Base-by-base conservation (phyloP, 2,888 invertebrate species). In the Barypeithes pellucidus region DNA sequence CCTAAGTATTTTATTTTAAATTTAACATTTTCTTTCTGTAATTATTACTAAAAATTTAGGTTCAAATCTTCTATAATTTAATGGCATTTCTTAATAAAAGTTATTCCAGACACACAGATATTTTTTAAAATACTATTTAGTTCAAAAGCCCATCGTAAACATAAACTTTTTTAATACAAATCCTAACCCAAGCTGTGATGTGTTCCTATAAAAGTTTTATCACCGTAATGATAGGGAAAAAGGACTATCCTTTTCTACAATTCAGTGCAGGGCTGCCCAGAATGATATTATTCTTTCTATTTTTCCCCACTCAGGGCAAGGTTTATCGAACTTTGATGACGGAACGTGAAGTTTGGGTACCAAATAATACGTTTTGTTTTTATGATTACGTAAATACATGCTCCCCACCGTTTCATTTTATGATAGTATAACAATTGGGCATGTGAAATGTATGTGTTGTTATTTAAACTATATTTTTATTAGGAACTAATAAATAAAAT, bases 311-410 rank as follows among this genome's bases (percentile, higher is more conserved):
- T 47, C 9, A 47, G 9, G 9, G 47, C 47, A 11, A 8, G 20
- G 47, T 47, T 47, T 47, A 47, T 47, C 47, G 47, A 47, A 47
- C 9, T 47, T 47, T 47, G 47, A 47, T 47, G 47, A 47, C 47
- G 11, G 47, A 11, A 3, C 47, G 8, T 47, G 20, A 47, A 47
- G 18, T 47, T 47, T 16, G 47, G 47, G 47, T 47, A 47, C 20
- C 2, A 20, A 18, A 20, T 47, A 47, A 20, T 47, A 47, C 18
- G 47, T 47, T 47, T 47, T 16, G 39, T 39, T 39, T n/a, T 39
- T 39, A 39, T 39, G 47, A 20, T 47, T 12, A 11, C 11, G 18
- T 20, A 47, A 45, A 47, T 47, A 47, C 47, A 47, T 47, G 16
- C 12, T 18, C 18, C 16, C 4, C 14, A 16, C 14, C 47, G 20